phyloP scores from a whole-genome alignment of 1,140 invertebrate species.

The Penaeus japonicus region DNA sequence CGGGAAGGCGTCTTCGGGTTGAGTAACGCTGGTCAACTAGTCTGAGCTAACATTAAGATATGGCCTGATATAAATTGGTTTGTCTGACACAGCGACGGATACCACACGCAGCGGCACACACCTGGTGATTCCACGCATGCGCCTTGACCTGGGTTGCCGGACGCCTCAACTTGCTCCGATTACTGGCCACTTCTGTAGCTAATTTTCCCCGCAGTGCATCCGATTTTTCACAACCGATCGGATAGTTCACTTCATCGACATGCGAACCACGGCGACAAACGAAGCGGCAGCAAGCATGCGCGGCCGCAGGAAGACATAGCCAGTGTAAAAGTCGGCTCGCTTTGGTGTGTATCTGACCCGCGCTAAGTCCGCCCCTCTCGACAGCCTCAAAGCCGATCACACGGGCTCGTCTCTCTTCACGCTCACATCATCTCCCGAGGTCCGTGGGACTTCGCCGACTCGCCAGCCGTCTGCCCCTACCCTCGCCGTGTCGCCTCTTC shows the following conservation, averaged over 20 bases:
- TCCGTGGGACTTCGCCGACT: background rate
- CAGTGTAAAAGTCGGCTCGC: constrained; percentile 41
- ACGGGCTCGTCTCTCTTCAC: constrained; percentile 21
- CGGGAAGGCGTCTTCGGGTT: background rate
- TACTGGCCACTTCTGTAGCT: background rate
- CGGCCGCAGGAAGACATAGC: background rate
- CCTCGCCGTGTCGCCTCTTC: background rate
- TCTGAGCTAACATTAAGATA: constrained; percentile 20
- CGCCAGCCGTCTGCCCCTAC: background rate
- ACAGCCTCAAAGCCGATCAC: constrained; percentile 24
- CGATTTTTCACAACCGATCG: too few species aligned
- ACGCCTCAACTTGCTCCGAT: background rate
- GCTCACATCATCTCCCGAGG: constrained; percentile 45
- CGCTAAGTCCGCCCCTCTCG: background rate
- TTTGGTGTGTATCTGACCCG: constrained; percentile 36
- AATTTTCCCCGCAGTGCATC: too few species aligned
- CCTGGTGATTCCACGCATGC: constrained; percentile 38
- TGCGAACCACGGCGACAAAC: background rate
- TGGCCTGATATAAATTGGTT: constrained; percentile 35
- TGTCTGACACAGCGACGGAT: background rate
- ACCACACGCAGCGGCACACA: constrained; percentile 24
- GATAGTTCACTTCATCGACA: too few species aligned
- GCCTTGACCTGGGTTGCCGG: constrained; percentile 42
- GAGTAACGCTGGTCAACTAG: background rate
- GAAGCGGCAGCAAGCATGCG: background rate